Percentiles rank a stretch among this genome's conserved stretches.
phyloP scores from a whole-genome alignment of 2,888 invertebrate genomes.

The Philereme vetulata region DNA sequence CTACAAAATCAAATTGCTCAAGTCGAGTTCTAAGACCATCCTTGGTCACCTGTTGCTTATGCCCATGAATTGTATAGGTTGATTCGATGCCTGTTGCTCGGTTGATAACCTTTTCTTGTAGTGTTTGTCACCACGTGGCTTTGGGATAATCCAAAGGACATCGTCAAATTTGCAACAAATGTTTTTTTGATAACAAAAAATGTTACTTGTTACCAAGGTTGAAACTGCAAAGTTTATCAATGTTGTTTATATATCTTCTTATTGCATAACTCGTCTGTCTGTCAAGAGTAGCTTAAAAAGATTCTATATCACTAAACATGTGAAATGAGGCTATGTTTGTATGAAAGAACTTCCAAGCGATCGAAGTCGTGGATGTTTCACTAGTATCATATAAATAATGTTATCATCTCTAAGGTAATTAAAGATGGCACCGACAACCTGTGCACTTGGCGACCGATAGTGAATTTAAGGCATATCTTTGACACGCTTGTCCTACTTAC shows the following conservation, averaged over 20 bases:
- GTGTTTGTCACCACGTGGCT: not conserved
- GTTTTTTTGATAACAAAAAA: not conserved
- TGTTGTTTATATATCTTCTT: constrained; percentile 15
- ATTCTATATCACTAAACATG: too few species aligned
- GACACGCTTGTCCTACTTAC: constrained; percentile 60
- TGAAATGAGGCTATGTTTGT: too few species aligned
- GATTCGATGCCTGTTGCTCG: not conserved
- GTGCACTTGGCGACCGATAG: constrained; percentile 42
- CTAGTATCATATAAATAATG: constrained; percentile 5
- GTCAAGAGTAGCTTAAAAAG: too few species aligned
- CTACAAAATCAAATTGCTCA: not conserved
- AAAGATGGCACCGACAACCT: constrained; percentile 68
- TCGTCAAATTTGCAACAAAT: not conserved
- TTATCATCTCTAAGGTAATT: constrained; percentile 50
- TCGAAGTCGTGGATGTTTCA: constrained; percentile 6
- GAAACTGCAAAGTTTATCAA: constrained; percentile 9
- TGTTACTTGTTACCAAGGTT: constrained; percentile 4
- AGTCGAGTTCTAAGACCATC: not conserved
- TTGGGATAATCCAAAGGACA: not conserved
- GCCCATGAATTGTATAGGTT: not conserved
- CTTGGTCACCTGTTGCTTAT: not conserved
- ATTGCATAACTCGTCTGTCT: too few species aligned
- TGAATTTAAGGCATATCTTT: constrained; percentile 33
- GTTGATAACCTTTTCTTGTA: not conserved
- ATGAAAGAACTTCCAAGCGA: too few species aligned